These are phyloP conservation scores for Gila orcuttii DNA, from an alignment of 2,113 vertebrate species.

Conservation along the genomic window DNA sequence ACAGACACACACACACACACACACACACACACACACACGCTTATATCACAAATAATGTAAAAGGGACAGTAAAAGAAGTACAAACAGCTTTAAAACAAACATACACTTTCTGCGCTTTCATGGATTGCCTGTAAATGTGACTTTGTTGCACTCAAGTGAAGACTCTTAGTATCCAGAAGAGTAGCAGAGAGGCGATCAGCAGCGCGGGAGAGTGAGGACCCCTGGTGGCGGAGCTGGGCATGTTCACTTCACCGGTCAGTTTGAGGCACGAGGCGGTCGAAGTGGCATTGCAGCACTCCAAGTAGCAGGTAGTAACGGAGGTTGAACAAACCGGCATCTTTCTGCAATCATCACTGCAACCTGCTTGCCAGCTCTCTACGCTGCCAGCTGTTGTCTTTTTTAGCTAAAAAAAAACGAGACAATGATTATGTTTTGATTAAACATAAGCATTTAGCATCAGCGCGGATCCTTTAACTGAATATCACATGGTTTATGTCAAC, in stretches of 20 bases:
- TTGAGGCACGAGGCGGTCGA: slow-evolving; percentile 74
- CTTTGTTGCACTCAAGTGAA: slow-evolving; percentile 50
- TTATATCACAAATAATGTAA: not conserved
- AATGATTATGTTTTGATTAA: not conserved
- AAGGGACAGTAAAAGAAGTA: slow-evolving; percentile 13
- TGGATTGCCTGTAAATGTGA: slow-evolving; percentile 23
- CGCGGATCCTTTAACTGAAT: no score
- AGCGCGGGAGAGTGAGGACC: slow-evolving; percentile 41
- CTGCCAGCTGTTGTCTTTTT: slow-evolving; percentile 62
- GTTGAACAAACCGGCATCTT: slow-evolving; percentile 56
- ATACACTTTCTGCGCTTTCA: slow-evolving; percentile 28
- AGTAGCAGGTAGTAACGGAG: slow-evolving; percentile 63
- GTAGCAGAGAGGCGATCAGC: slow-evolving; percentile 38
- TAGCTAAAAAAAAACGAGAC: slow-evolving; percentile 66
- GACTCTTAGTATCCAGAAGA: slow-evolving; percentile 58
- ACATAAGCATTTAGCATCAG: not conserved
- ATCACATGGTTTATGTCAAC: not conserved
- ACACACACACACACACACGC: slow-evolving; percentile 9
- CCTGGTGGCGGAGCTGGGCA: slow-evolving; percentile 62
- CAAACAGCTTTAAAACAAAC: slow-evolving; percentile 1
- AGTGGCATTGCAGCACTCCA: slow-evolving; percentile 79
- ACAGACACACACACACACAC: slow-evolving; percentile 16
- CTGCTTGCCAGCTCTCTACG: slow-evolving; percentile 61
- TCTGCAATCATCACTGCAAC: slow-evolving; percentile 75
- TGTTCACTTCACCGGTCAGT: slow-evolving; percentile 74